Conservation (phyloP, 2,888 invertebrate species). For the Diarsia dahlii region DNA sequence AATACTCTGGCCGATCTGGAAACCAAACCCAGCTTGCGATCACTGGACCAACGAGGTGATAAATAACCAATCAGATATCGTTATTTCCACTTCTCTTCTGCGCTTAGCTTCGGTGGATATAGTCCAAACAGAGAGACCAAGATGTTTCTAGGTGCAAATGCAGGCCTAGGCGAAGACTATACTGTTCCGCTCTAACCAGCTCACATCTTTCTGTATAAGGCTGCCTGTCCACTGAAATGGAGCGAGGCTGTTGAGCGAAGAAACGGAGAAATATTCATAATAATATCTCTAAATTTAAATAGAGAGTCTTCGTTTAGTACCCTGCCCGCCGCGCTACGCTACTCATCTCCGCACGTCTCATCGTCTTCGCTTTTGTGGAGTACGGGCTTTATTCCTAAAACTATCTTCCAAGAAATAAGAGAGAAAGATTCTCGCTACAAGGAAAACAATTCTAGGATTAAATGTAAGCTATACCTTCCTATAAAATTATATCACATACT, state of each 20-base stretch:
- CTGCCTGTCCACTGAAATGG: no score
- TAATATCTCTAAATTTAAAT: no score
- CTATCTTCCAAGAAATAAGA: conserved; percentile 9
- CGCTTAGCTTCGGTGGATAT: background rate
- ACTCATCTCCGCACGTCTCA: background rate
- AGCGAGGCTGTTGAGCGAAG: no score
- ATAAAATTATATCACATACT: conserved; percentile 46
- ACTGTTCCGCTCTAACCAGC: background rate
- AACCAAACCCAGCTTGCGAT: no score
- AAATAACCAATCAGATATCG: background rate
- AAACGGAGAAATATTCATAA: no score
- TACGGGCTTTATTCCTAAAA: conserved; percentile 12
- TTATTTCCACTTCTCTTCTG: background rate
- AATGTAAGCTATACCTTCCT: conserved; percentile 21
- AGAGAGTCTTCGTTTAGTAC: no score
- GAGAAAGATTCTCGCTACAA: background rate
- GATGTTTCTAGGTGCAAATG: background rate
- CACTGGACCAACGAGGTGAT: no score
- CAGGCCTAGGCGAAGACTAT: background rate
- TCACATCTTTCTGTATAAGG: background rate
- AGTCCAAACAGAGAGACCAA: background rate
- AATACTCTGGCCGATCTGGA: no score
- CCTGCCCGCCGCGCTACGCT: no score
- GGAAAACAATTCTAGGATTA: conserved; percentile 44
- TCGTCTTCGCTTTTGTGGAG: background rate